Evolutionary conservation across 1,140 invertebrate species (phyloP), one percentile per base, ranked within the genome.

Genomic region (Macrotrachela quadricornifera): DNA sequence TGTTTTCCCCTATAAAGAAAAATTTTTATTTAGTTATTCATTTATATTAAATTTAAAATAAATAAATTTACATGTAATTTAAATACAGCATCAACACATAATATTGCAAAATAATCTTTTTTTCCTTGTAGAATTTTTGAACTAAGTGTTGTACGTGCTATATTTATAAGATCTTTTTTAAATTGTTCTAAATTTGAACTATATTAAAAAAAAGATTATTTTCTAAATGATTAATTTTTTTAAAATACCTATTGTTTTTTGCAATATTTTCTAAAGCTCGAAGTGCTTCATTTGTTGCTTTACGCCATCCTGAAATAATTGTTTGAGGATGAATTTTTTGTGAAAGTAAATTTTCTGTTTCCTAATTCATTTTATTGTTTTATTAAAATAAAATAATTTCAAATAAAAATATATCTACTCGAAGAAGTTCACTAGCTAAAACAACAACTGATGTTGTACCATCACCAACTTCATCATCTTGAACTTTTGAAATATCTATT

Each of bases 381-480:
- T 12, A 53, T 37, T 46, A 51, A 16, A 1, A n/a, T 2, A 16
- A 51, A 55, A 17, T 4, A n/a, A 4, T 12, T 30, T 1, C 17
- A 14, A 18, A 6, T 42, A n/a, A 17, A 8, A 12, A 16, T 1
- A 9, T 9, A 15, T 4, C 30, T 1, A 71, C 67, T 61, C 82
- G 79, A 1, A 99, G 70, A 15, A 99, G 70, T 73, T 99, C 92
- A 57, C 88, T 79, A 62, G 92, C 91, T 50, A 97, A 71, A 17
- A 99, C 91, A 51, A 90, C 90, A 0, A 99, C 94, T 16, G 90
- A 95, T 39, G 94, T 99, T 42, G 94, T 99, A 36, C 92, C 94
- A 78, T 99, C 94, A 49, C 94, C 94, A 60, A 97, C 92, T 78
- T 99, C 94, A 71, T 92, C 87, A 74, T 99, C 94, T 68, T 97